Evolutionary conservation across 2,888 invertebrate genomes (phyloP), one percentile per base, ranked within the genome.

Genomic region (Rhingia rostrata): DNA sequence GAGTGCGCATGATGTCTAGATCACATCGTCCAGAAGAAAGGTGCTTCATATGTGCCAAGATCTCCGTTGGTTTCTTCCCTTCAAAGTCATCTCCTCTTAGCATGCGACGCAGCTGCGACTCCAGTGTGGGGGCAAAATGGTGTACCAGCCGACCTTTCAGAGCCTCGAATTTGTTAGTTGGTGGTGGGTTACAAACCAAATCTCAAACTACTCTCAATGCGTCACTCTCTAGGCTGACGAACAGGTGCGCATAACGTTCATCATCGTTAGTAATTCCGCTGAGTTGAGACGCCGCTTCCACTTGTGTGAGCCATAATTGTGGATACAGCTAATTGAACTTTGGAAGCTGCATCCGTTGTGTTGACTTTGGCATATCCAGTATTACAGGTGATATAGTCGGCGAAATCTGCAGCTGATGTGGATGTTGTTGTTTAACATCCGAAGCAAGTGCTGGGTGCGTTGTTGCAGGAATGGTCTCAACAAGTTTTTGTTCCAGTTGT

Each of bases 221-320:
- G 9, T 69, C 69, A 10, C 56, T 58, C 4, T 69, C 69, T 0
- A 69, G 69, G 9, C 69, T 58, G n/a, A 69, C 58, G 4, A 69
- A 30, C 22, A 69, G 37, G 22, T 56, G 33, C 35, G 56, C 67
- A n/a, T 67, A 67, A 33, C 67, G 67, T 35, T 54, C 67, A 12
- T 67, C 37, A 10, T 67, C 69, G 39, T 47, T 35, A 14, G 4
- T 14, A 10, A 58, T 30, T 6, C 45, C 56, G 22, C 22, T 22
- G n/a, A n/a, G n/a, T n/a, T n/a, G n/a, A n/a, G n/a, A n/a, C n/a
- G n/a, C n/a, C n/a, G n/a, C n/a, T n/a, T n/a, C n/a, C n/a, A n/a
- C n/a, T n/a, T n/a, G n/a, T n/a, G n/a, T n/a, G n/a, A n/a, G n/a
- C n/a, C n/a, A n/a, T n/a, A n/a, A n/a, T n/a, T n/a, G 30, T 5